Evolutionary conservation across 1,140 invertebrate species (phyloP), one percentile per base, ranked within the genome.

Genomic region (Pollicipes pollicipes): DNA sequence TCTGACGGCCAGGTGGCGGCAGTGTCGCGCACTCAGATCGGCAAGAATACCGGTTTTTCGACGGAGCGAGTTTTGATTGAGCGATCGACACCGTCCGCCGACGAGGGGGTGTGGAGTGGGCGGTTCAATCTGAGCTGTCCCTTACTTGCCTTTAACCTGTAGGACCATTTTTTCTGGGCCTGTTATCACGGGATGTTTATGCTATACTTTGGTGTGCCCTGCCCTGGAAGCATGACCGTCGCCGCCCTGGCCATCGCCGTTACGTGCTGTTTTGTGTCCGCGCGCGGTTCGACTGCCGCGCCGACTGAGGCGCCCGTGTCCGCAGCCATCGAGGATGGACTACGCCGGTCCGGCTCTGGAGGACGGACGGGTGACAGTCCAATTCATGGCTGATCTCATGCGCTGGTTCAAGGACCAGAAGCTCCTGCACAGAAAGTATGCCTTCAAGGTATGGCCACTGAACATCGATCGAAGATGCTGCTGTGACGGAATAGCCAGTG

Each of bases 401-500:
- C 84, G 93, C 74, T 87, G 88, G 76, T 99, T 93, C 79, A 95
- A 91, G 82, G 85, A 89, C 45, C 88, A 97, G 80, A 94, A 94
- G 77, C 93, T 90, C 81, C 81, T 99, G 70, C 96, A 99, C 82
- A 88, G 89, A 75, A 98, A 94, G 85, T 98, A 93, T 85, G 97
- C 96, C 24, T 98, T 95, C 80, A 93, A 97, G 84, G 92, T 94
- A 83, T 75, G 69, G 37, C 21, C 66, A n/a, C n/a, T n/a, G 30
- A 24, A 27, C 68, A 30, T 24, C n/a, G 30, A 0, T 73, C 3
- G 63, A 72, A 72, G 69, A 71, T 69, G 31, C 13, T 24, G 66
- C 27, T 31, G 24, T 69, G 35, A 45, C 66, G 63, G n/a, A n/a
- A n/a, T n/a, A n/a, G n/a, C n/a, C n/a, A n/a, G n/a, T n/a, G n/a